Conservation (phyloP, 2,113 vertebrate genomes). For the Syngnathus typhle region DNA sequence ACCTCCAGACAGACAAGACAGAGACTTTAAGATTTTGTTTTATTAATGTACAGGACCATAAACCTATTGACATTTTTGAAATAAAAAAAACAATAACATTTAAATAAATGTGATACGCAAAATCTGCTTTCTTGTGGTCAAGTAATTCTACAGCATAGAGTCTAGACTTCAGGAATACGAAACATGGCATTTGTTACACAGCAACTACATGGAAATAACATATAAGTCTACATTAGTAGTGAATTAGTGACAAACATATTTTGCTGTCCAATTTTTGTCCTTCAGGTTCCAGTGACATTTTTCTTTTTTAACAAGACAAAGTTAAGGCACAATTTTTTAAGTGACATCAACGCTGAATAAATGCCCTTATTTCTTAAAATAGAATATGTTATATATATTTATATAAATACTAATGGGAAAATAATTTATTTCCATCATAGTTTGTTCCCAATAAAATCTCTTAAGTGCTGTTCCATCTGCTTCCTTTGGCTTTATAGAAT, state of each 20-base stretch:
- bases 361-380: conserved; percentile 49
- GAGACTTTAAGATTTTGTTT: background rate
- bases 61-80: conserved; percentile 8
- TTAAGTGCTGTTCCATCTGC: conserved; percentile 45
- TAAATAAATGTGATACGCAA: conserved; percentile 39
- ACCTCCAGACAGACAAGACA: conserved; percentile 14
- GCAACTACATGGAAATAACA: conserved; percentile 43
- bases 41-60: conserved; percentile 36
- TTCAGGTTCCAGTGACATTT: conserved; percentile 42
- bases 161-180: conserved; percentile 25
- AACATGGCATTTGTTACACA: conserved; percentile 34
- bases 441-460: conserved; percentile 43
- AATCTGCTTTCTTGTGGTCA: conserved; percentile 34
- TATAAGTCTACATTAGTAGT: conserved; percentile 1
- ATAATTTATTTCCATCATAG: conserved; percentile 31
- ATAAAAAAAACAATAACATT: conserved; percentile 11
- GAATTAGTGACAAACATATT: conserved; percentile 3
- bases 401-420: conserved; percentile 60
- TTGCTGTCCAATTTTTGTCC: conserved; percentile 21
- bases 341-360: conserved; percentile 21
- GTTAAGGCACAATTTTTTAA: conserved; percentile 36
- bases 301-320: conserved; percentile 30
- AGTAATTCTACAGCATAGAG: conserved; percentile 50
- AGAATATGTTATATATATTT: conserved; percentile 28
- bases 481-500: conserved; percentile 56